Conservation (phyloP, 2,888 invertebrate species). For the Aproaerema taeniolella region DNA sequence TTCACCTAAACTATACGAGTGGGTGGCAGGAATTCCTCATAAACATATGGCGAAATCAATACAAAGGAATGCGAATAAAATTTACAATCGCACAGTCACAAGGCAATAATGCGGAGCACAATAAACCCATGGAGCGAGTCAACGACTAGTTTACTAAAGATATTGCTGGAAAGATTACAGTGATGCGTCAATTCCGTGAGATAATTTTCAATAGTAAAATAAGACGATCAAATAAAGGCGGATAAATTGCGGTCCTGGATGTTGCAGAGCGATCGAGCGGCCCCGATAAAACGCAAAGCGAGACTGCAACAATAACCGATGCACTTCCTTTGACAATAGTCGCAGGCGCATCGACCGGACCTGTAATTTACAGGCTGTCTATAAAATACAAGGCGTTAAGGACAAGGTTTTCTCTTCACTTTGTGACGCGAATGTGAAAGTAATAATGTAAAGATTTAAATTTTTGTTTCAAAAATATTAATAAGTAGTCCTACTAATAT, state of each 20-base stretch:
- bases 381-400: no score
- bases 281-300: constrained; percentile 56
- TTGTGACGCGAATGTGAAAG: no score
- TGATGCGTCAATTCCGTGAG: constrained; percentile 38
- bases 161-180: constrained; percentile 16
- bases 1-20: no score
- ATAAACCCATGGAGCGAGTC: constrained; percentile 7
- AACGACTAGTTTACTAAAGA: constrained; percentile 13
- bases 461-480: no score
- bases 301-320: constrained; percentile 69
- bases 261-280: constrained; percentile 45
- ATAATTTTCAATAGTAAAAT: constrained; percentile 59
- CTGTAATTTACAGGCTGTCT: constrained; percentile 63
- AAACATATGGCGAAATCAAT: no score
- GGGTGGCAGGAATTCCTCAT: no score
- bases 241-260: constrained; percentile 54
- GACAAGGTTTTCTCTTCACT: no score
- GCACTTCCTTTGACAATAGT: constrained; percentile 71
- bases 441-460: no score
- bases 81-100: constrained; percentile 1
- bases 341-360: constrained; percentile 32
- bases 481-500: no score
- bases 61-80: constrained; percentile 7
- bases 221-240: constrained; percentile 52
- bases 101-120: constrained; percentile 10